phyloP scores from a whole-genome alignment of 2,888 invertebrate genomes.

The Prenolepis imparis region DNA sequence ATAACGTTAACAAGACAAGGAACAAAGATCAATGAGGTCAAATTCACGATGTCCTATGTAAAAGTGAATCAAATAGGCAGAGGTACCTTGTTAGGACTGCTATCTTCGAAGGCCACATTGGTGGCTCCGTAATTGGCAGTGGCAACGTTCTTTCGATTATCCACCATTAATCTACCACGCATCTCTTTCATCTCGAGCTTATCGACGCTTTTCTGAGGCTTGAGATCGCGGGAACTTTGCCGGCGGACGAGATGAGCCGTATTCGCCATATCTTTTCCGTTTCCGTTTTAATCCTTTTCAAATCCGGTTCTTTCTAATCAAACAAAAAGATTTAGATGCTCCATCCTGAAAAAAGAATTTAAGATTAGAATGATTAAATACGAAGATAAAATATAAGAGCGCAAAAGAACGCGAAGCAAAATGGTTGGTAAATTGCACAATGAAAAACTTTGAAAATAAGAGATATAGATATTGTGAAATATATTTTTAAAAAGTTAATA shows the following conservation, averaged over 20 bases:
- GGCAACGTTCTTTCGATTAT: conserved; percentile 88
- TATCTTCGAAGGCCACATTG: conserved; percentile 93
- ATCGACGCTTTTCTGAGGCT: conserved; percentile 93
- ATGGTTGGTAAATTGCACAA: background rate
- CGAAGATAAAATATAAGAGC: background rate
- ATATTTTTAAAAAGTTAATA: background rate
- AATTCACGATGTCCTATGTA: background rate
- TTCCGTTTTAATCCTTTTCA: conserved; percentile 53
- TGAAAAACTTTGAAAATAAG: background rate
- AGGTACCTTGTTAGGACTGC: conserved; percentile 87
- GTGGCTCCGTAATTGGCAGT: conserved; percentile 94
- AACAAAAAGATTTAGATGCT: conserved; percentile 77
- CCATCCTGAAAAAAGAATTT: conserved; percentile 78
- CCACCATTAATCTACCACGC: conserved; percentile 92
- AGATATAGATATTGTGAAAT: background rate
- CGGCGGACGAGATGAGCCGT: conserved; percentile 95
- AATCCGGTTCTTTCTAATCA: conserved; percentile 64
- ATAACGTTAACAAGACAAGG: no score
- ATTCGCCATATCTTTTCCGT: conserved; percentile 91
- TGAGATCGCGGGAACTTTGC: conserved; percentile 95
- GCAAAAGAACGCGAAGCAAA: background rate
- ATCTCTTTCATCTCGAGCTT: conserved; percentile 95
- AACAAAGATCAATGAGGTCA: background rate
- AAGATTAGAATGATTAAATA: background rate
- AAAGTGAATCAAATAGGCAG: background rate